Evolutionary conservation across 2,797 vertebrate species (phyloP).

Genomic region (Eidolon dupreanum): DNA sequence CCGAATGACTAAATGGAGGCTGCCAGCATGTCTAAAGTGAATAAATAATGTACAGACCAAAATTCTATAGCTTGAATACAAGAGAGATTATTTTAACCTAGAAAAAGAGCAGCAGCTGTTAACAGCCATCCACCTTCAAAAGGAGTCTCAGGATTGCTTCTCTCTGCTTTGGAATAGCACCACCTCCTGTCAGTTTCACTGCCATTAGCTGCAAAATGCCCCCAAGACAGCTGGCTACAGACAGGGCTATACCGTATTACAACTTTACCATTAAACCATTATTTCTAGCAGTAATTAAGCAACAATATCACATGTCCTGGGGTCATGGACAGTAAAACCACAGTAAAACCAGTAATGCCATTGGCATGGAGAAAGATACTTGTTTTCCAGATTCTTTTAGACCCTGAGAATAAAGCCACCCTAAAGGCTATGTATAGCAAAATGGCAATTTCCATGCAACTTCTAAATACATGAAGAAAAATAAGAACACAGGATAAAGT

Average conservation of each 20-base stretch:
- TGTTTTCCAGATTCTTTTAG: background rate
- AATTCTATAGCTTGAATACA: background rate
- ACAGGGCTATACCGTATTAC: background rate
- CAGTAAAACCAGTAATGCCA: background rate
- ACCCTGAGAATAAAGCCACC: background rate
- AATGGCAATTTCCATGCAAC: background rate
- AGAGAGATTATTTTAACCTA: conserved; percentile 6
- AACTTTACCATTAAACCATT: background rate
- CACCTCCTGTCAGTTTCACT: background rate
- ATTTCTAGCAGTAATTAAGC: background rate
- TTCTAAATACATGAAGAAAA: conserved; percentile 35
- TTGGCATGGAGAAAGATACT: background rate
- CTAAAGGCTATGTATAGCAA: background rate
- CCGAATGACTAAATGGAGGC: background rate
- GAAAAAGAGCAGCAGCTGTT: background rate
- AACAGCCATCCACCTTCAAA: background rate
- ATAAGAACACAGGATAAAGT: background rate
- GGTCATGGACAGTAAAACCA: background rate
- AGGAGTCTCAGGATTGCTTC: background rate
- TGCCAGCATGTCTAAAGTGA: background rate
- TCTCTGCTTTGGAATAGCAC: background rate
- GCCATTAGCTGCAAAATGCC: background rate
- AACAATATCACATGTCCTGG: background rate
- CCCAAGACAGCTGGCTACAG: background rate
- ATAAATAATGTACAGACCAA: background rate